Evolutionary conservation across 2,888 invertebrate species (phyloP), one percentile per base, ranked within the genome.

Genomic region (Tetropium fuscum): DNA sequence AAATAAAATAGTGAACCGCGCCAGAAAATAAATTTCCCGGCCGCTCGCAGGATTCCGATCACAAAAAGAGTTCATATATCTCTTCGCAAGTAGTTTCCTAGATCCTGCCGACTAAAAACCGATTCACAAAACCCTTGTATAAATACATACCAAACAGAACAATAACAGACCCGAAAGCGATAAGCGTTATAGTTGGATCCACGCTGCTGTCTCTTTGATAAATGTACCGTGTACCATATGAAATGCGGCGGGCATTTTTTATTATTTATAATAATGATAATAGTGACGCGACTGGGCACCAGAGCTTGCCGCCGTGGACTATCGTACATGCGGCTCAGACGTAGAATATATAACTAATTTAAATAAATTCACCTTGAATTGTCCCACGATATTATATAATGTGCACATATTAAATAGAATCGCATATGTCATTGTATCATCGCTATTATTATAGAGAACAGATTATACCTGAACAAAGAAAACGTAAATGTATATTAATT

Each of bases 91-190:
- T 69, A 69, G 69, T 70, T 69, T 61, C 48, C 59, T 54, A 67
- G 59, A 65, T 65, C 69, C 67, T 59, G 68, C 65, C 71, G 71
- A 73, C 74, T 74, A 74, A 74, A 74, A 74, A 73, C 72, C 70
- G 66, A 71, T 71, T 63, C 64, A 20, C 55, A 53, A 53, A 68
- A 63, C 59, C 68, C 71, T 71, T 70, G 74, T 76, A 74, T 75
- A 76, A 76, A 76, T 75, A 75, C 76, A 75, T 75, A 75, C 71
- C 71, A 74, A 75, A 74, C 68, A 72, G 71, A 70, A 74, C 69
- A 73, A 74, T 72, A 72, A 68, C 67, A 63, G 27, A 25, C 49
- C 45, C 49, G 49, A 30, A 38, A 65, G 56, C 63, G 69, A 68
- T 63, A 66, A 69, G 60, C 68, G 61, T 66, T 67, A 61, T 61